phyloP scores from a whole-genome alignment of 2,888 invertebrate genomes.

The Perizoma flavofasciatum region DNA sequence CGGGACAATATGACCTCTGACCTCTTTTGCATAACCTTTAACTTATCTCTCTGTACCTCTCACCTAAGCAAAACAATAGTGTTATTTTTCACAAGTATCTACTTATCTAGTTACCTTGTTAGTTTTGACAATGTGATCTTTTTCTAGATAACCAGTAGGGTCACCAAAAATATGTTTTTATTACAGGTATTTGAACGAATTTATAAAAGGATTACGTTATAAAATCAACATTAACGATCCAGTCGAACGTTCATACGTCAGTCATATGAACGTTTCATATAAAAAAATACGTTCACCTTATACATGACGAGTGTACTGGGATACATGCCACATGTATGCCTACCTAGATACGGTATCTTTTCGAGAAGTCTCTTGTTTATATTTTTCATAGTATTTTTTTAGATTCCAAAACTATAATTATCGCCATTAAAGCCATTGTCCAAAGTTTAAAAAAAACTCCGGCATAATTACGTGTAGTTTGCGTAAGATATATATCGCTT shows the following conservation, averaged over 20 bases:
- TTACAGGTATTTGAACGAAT: no score
- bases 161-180: neutral
- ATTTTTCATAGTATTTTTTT: slow-evolving; percentile 26
- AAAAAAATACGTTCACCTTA: no score
- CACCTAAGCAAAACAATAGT: slow-evolving; percentile 41
- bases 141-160: slow-evolving; percentile 15
- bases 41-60: slow-evolving; percentile 30
- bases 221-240: no score
- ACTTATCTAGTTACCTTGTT: slow-evolving; percentile 27
- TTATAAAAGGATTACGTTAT: neutral
- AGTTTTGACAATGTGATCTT: slow-evolving; percentile 29
- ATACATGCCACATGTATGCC: neutral
- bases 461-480: slow-evolving; percentile 66
- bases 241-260: no score
- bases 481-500: slow-evolving; percentile 57
- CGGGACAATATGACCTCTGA: slow-evolving; percentile 26
- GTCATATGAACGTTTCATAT: no score
- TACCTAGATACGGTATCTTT: no score
- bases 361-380: neutral
- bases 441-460: slow-evolving; percentile 59
- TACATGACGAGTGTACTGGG: no score
- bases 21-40: slow-evolving; percentile 36
- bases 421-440: slow-evolving; percentile 51
- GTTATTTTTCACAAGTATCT: slow-evolving; percentile 44
- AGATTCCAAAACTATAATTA: slow-evolving; percentile 24